Conservation (phyloP, 2,888 invertebrate species). For the Glaucopsyche alexis region DNA sequence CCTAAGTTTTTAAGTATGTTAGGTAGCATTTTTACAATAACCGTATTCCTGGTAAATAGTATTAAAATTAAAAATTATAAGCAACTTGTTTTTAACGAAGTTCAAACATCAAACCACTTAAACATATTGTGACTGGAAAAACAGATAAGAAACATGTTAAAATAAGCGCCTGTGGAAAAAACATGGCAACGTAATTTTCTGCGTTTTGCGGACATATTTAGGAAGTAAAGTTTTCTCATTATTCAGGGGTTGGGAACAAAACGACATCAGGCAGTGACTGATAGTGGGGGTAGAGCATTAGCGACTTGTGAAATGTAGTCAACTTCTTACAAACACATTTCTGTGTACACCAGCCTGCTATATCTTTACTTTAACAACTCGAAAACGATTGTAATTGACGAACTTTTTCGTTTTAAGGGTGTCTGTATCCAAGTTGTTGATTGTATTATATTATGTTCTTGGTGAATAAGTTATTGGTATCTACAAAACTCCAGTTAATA, state of each 20-base stretch:
- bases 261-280: slow-evolving; percentile 36
- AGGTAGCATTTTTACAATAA: no score
- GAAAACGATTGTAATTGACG: neutral
- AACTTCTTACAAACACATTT: slow-evolving; percentile 13
- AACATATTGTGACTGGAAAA: neutral
- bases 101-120: no score
- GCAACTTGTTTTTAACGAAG: no score
- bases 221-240: slow-evolving; percentile 42
- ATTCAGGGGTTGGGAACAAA: slow-evolving; percentile 42
- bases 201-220: slow-evolving; percentile 39
- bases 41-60: no score
- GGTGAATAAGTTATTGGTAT: no score
- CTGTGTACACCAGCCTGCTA: neutral
- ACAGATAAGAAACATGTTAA: neutral
- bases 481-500: no score
- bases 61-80: no score
- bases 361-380: neutral
- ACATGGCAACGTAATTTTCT: slow-evolving; percentile 36
- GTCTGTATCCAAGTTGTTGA: no score
- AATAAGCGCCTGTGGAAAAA: slow-evolving; percentile 35
- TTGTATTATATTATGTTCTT: no score
- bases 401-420: neutral
- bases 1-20: no score
- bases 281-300: slow-evolving; percentile 37
- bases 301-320: slow-evolving; percentile 38